Base-by-base conservation (phyloP, 2,888 invertebrate genomes). In the Minunthozetes semirufus region DNA sequence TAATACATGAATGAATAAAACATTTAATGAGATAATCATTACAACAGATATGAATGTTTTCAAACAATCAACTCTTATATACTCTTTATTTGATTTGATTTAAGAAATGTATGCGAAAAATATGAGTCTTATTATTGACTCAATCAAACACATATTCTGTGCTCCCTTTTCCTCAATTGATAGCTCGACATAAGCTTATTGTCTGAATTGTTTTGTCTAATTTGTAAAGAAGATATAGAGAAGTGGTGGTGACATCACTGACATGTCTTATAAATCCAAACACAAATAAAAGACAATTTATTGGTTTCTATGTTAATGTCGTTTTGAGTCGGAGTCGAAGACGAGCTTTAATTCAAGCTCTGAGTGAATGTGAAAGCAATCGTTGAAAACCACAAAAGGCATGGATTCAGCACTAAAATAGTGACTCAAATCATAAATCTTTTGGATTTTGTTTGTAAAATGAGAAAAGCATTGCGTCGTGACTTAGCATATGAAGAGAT, bases 301-400 rank as follows among this genome's bases (percentile, higher is more conserved):
- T 29, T 29, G 13, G 29, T 61, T 61, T 22, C 5, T 5, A 56
- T 56, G 56, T 22, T 19, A 56, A 13, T 56, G 56, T 56, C n/a
- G n/a, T n/a, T n/a, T n/a, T n/a, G n/a, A n/a, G 25, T 22, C 25
- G 2, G 25, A 59, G 29, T 22, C 15, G 19, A 48, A 70, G 70
- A 46, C 19, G 38, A 70, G 70, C 70, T 70, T 25, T 48, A 42
- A 70, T 19, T 66, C 46, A 22, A 70, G 38, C 63, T 63, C 17
- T 15, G 1, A 17, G 19, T 25, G 59, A 59, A 59, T 68, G 11
- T 70, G n/a, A 42, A 42, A 42, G 42, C 11, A 13, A 70, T 70
- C 19, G 70, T 70, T 70, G 46, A 42, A 48, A 70, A 70, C 70
- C 70, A 70, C 70, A 70, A 70, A 70, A 70, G 68, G 70, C 70